Percentiles rank a stretch among this genome's conserved stretches.
phyloP scores from a whole-genome alignment of 64 coral and sea anemone genomes.

The Acropora tenuis region DNA sequence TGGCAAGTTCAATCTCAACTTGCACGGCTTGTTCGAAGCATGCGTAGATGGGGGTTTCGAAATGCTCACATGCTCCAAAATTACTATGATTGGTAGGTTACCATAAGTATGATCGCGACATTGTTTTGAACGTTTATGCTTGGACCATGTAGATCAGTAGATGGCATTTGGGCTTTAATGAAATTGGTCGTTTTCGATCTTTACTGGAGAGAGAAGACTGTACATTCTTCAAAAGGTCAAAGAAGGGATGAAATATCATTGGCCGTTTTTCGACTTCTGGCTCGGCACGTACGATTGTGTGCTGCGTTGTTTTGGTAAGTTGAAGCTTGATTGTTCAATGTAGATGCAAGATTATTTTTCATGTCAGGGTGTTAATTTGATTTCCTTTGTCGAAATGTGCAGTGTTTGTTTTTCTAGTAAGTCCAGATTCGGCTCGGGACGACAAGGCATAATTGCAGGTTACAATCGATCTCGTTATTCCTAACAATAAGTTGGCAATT shows the following conservation, averaged over 20 bases:
- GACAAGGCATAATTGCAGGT: too few species aligned
- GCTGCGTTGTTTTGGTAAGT: conserved; percentile 33
- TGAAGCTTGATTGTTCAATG: not conserved
- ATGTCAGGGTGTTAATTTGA: not conserved
- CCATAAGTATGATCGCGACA: conserved; percentile 15
- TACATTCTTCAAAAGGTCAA: not conserved
- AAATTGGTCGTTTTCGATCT: not conserved
- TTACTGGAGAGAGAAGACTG: not conserved
- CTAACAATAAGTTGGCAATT: too few species aligned
- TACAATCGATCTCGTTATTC: too few species aligned
- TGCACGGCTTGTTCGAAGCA: not conserved
- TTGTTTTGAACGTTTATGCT: not conserved
- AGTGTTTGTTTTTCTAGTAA: not conserved
- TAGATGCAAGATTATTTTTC: not conserved
- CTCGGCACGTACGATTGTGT: not conserved
- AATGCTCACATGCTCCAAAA: not conserved
- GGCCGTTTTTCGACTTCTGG: conserved; percentile 4
- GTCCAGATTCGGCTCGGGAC: too few species aligned
- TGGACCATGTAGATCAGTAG: too few species aligned
- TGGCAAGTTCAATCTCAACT: not conserved
- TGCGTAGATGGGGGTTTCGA: not conserved
- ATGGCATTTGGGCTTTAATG: not conserved
- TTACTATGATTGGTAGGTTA: not conserved
- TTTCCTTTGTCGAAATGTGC: not conserved
- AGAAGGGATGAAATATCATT: conserved; percentile 18